A percentile compares a stretch with the other conserved stretches of the same genome.
phyloP scores from a whole-genome alignment of 2,888 invertebrate species.

The Ophion obscuratus region DNA sequence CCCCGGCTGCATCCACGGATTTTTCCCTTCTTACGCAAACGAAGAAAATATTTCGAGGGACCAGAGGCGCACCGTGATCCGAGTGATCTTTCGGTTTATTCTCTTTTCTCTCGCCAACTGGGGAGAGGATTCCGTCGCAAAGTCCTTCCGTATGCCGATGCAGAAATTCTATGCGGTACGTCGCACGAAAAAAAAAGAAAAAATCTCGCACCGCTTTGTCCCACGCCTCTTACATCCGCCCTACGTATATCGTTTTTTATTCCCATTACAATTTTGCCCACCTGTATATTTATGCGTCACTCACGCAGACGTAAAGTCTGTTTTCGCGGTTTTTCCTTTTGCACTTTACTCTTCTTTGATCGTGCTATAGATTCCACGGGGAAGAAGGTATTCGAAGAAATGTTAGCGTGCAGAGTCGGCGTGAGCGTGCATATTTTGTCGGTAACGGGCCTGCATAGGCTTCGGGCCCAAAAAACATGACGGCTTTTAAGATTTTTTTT shows the following conservation, averaged over 20 bases:
- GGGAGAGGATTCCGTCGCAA: constrained; percentile 52
- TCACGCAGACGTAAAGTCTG: too few relatives aligned
- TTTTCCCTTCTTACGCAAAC: constrained; percentile 29
- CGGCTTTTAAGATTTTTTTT: too few relatives aligned
- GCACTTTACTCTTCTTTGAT: too few relatives aligned
- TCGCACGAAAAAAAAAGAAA: background rate
- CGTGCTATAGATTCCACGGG: too few relatives aligned
- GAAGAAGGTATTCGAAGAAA: too few relatives aligned
- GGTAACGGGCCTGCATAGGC: too few relatives aligned
- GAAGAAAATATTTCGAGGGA: constrained; percentile 54
- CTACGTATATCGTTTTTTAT: background rate
- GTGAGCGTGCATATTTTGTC: too few relatives aligned
- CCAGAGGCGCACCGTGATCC: constrained; percentile 46
- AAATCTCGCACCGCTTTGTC: background rate
- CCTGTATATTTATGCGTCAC: background rate
- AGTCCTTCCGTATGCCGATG: constrained; percentile 37
- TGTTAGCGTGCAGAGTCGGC: too few relatives aligned
- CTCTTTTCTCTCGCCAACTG: constrained; percentile 16
- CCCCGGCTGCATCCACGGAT: constrained; percentile 35
- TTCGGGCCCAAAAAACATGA: too few relatives aligned
- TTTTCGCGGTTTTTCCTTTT: too few relatives aligned
- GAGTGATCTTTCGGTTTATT: constrained; percentile 35
- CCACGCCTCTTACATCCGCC: background rate
- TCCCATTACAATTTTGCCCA: background rate
- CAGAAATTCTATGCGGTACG: constrained; percentile 34